Conservation (phyloP, 1,140 invertebrate genomes). For the Caenorhabditis briggsae region DNA sequence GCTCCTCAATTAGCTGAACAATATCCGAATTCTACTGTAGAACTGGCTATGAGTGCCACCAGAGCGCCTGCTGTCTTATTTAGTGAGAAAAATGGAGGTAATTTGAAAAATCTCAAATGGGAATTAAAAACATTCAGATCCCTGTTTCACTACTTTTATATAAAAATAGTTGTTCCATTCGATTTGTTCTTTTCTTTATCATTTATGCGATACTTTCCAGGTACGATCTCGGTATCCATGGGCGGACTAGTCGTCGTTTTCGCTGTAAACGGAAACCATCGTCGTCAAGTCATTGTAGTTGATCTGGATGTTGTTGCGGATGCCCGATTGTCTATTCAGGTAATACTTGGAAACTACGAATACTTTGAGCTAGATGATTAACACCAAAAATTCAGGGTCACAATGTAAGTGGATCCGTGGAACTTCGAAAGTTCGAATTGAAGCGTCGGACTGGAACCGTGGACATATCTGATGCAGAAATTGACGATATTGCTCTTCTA, state of each 20-base stretch:
- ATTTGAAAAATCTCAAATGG: not conserved
- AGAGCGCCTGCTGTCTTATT: conserved; percentile 60
- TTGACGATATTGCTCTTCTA: conserved; percentile 60
- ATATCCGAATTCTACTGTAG: conserved; percentile 60
- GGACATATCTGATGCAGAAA: conserved; percentile 54
- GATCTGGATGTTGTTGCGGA: conserved; percentile 63
- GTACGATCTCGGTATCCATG: conserved; percentile 48
- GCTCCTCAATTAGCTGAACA: conserved; percentile 55
- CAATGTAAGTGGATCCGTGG: conserved; percentile 58
- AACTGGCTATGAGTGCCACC: conserved; percentile 57
- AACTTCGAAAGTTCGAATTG: conserved; percentile 58
- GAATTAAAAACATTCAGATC: no score
- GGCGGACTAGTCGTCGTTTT: conserved; percentile 57
- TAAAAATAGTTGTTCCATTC: not conserved
- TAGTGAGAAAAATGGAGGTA: conserved; percentile 62
- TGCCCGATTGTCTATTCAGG: conserved; percentile 47
- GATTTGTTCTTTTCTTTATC: not conserved
- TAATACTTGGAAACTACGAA: no score
- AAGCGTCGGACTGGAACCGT: conserved; percentile 38
- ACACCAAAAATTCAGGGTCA: conserved; percentile 62
- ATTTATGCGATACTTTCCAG: not conserved
- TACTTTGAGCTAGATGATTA: no score
- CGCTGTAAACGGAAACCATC: conserved; percentile 33
- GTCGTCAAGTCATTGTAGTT: conserved; percentile 56
- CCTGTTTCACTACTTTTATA: no score